Base-by-base conservation (phyloP, 2,797 vertebrate genomes). In the Protosalanx chinensis region DNA sequence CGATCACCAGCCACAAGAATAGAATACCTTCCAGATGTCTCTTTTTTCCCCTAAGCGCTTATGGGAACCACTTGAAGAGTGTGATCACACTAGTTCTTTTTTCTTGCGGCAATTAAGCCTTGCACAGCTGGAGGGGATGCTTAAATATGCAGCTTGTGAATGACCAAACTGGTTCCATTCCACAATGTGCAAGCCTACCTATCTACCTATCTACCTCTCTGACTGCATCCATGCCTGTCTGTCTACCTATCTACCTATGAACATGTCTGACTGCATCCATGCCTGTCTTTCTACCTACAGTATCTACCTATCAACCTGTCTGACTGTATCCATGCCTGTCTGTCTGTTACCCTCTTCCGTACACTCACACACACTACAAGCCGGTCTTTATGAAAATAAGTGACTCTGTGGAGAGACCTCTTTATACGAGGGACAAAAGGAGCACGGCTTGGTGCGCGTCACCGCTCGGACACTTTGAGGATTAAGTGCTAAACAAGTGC, bases 71-170 rank as follows among this genome's bases (percentile, higher is more conserved):
- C 60, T 62, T 33, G 60, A 62, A 30, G 60, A n/a, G 30, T 16
- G 15, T 6, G 16, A 58, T 58, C 56, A 58, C n/a, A 58, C 56
- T 49, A 12, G 51, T 53, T 65, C 46, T 57, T 73, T 73, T 41
- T 58, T 4, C 57, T 46, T 58, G 35, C 16, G 15, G 68, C 64
- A 72, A 64, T 72, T 62, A 75, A 75, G 69, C 57, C 63, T 71
- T 71, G 46, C 71, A 58, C 69, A 63, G 64, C 64, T 63, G 69
- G 64, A 75, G 66, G 49, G 12, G 30, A 46, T 63, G 30, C 35
- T 67, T 41, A 46, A 16, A 27, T 18, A 56, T 13, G 29, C 56
- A 30, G 63, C 56, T 71, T 62, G 8, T 1, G 59, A 71, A 61
- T 60, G 67, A 41, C 69, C 30, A 27, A 16, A 71, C 56, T 30